These are phyloP conservation scores for Lasaia peninsularis DNA, from an alignment of 1,140 invertebrate genomes.

Conservation along the genomic window DNA sequence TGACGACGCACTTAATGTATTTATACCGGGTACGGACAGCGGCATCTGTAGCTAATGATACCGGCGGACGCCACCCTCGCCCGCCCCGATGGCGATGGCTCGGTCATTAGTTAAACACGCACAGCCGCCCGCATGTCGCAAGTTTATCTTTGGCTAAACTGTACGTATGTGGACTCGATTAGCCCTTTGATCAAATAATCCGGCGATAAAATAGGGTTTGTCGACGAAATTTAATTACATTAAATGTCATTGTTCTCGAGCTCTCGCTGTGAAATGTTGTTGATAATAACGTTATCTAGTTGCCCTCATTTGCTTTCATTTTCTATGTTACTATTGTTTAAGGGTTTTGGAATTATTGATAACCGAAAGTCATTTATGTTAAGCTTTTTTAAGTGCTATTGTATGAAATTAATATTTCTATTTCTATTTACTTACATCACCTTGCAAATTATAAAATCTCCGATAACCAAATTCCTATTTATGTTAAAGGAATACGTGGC, in stretches of 20 bases:
- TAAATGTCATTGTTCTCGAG: slow-evolving; percentile 62
- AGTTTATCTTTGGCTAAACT: slow-evolving; percentile 74
- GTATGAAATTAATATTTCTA: no score
- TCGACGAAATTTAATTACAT: slow-evolving; percentile 72
- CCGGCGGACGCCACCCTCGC: slow-evolving; percentile 43
- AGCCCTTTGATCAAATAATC: slow-evolving; percentile 77
- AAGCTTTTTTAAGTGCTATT: no score
- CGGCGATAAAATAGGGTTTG: slow-evolving; percentile 70
- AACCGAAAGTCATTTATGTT: no score
- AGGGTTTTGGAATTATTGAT: neutral
- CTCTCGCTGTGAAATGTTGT: slow-evolving; percentile 40
- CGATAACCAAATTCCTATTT: no score
- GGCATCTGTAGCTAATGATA: slow-evolving; percentile 75
- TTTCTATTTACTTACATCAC: no score
- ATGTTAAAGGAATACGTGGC: no score
- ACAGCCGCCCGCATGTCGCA: slow-evolving; percentile 72
- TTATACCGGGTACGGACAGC: slow-evolving; percentile 66
- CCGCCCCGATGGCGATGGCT: slow-evolving; percentile 51
- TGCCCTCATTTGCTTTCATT: neutral
- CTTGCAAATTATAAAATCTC: no score
- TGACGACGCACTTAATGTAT: slow-evolving; percentile 72
- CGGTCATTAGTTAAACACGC: slow-evolving; percentile 76
- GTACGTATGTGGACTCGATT: slow-evolving; percentile 72
- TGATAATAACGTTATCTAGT: slow-evolving; percentile 19
- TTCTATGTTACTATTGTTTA: neutral